phyloP scores from a whole-genome alignment of 2,797 vertebrate species.

The Sciaenops ocellatus region DNA sequence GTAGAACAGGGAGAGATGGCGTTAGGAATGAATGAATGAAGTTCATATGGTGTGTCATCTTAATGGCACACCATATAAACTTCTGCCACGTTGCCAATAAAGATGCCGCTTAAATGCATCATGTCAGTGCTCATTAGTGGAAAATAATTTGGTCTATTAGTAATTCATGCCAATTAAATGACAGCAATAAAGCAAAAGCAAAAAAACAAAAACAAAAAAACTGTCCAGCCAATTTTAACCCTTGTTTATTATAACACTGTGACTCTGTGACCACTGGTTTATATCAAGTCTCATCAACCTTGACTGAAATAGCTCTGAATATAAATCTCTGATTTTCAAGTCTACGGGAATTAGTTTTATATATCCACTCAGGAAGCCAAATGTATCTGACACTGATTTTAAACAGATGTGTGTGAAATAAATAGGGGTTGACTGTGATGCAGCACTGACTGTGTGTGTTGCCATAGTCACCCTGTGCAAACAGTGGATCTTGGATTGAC shows the following conservation, averaged over 20 bases:
- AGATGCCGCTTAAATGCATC: background rate
- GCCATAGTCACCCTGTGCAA: conserved; percentile 67
- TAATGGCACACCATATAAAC: conserved; percentile 11
- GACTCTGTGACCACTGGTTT: conserved; percentile 26
- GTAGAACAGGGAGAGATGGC: too few relatives aligned
- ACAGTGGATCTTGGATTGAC: conserved; percentile 60
- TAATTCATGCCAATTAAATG: conserved; percentile 5
- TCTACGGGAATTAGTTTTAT: conserved; percentile 18
- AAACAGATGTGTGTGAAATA: conserved; percentile 66
- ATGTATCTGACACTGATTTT: conserved; percentile 64
- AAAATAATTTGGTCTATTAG: conserved; percentile 10
- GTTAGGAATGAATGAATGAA: background rate
- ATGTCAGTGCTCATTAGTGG: background rate
- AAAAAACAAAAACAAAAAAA: background rate
- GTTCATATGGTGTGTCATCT: conserved; percentile 3
- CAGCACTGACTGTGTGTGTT: conserved; percentile 59
- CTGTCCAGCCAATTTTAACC: background rate
- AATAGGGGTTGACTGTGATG: conserved; percentile 62
- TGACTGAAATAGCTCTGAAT: conserved; percentile 35
- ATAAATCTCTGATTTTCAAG: conserved; percentile 40
- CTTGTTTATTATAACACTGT: conserved; percentile 29
- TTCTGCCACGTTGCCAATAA: background rate
- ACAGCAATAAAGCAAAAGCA: background rate
- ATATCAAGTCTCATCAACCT: conserved; percentile 21
- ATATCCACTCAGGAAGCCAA: conserved; percentile 42